Evolutionary conservation across 2,888 invertebrate species (phyloP).

Genomic region (Acleris laterana): DNA sequence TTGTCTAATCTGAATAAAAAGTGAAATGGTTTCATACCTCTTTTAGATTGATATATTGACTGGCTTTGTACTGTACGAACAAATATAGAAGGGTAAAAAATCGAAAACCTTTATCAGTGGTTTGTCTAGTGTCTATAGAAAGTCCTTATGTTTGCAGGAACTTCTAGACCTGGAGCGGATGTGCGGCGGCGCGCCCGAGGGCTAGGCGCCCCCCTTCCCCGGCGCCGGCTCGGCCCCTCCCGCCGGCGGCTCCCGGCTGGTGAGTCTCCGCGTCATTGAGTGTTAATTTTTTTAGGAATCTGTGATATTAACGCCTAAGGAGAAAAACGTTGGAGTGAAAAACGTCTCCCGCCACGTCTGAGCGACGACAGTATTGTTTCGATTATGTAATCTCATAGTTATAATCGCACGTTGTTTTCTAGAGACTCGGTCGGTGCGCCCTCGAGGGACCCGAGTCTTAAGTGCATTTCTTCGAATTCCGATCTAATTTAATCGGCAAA

Average conservation of each 20-base stretch:
- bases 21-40: too few relatives aligned
- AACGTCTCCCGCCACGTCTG: slow-evolving; percentile 36
- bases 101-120: neutral
- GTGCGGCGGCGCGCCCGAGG: slow-evolving; percentile 71
- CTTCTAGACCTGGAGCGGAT: slow-evolving; percentile 68
- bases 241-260: slow-evolving; percentile 23
- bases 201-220: slow-evolving; percentile 47
- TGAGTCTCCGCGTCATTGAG: slow-evolving; percentile 49
- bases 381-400: slow-evolving; percentile 61
- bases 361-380: slow-evolving; percentile 41
- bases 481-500: neutral
- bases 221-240: slow-evolving; percentile 16
- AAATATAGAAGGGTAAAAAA: too few relatives aligned
- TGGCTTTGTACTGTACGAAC: too few relatives aligned
- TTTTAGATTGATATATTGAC: too few relatives aligned
- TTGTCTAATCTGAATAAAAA: too few relatives aligned
- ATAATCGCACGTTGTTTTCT: slow-evolving; percentile 38
- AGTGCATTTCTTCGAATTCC: neutral
- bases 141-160: slow-evolving; percentile 56
- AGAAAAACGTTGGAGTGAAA: slow-evolving; percentile 52
- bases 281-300: slow-evolving; percentile 70
- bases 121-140: too few relatives aligned
- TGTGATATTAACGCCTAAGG: slow-evolving; percentile 82
- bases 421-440: slow-evolving; percentile 10
- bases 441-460: neutral